Evolutionary conservation across 2,113 vertebrate species (phyloP).

Genomic region (Diglossa brunneiventris): DNA sequence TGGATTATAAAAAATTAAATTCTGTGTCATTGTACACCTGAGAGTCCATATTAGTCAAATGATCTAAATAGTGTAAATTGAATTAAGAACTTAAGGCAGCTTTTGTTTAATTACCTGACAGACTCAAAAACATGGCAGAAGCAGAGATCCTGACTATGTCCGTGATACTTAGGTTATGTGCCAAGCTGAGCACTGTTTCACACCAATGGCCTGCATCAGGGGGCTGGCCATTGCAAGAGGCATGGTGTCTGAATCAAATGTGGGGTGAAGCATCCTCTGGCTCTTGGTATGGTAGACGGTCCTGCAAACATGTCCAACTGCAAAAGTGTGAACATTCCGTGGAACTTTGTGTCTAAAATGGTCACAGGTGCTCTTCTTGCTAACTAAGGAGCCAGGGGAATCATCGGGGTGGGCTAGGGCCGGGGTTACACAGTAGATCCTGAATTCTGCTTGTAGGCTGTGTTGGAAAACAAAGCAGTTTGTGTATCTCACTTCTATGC

Average conservation of each 20-base stretch:
- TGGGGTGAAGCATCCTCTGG: background rate
- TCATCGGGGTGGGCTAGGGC: fast-evolving
- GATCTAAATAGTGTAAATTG: background rate
- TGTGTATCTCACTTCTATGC: background rate
- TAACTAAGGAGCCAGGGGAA: background rate
- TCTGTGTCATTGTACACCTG: background rate
- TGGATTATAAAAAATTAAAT: background rate
- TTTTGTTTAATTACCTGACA: background rate
- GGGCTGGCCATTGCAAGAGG: background rate
- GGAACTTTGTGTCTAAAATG: background rate
- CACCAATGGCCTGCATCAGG: fast-evolving
- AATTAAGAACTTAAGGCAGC: background rate
- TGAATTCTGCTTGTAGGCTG: background rate
- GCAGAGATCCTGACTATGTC: background rate
- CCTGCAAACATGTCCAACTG: background rate
- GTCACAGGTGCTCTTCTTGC: background rate
- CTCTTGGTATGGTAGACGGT: background rate
- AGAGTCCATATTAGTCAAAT: background rate
- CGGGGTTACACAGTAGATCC: background rate
- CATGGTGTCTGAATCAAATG: background rate
- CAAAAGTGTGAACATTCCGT: background rate
- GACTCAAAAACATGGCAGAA: background rate
- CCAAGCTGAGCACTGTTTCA: background rate
- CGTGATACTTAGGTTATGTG: background rate
- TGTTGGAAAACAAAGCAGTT: background rate